phyloP scores from a whole-genome alignment of 2,113 vertebrate species.

The Sander lucioperca region DNA sequence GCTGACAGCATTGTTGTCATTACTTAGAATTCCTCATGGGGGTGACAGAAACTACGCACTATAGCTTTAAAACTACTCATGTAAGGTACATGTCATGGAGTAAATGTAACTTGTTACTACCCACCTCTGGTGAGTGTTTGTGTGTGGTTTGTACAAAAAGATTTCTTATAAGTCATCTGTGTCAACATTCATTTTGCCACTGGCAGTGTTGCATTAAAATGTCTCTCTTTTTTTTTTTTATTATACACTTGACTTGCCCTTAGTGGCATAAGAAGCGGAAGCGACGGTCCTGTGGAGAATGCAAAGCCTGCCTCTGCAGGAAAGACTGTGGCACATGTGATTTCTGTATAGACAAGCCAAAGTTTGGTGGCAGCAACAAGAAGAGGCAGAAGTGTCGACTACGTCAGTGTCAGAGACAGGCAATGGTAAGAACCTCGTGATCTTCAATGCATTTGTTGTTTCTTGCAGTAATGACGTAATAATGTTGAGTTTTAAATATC shows the following conservation, averaged over 20 bases:
- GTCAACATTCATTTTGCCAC: background rate
- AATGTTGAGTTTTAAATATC: conserved; percentile 12
- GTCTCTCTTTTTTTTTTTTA: background rate
- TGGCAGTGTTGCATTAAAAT: background rate
- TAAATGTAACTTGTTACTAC: too few species aligned
- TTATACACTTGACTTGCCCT: conserved; percentile 8
- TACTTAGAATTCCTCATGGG: too few species aligned
- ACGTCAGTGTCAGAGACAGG: conserved; percentile 90
- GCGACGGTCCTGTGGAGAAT: conserved; percentile 88
- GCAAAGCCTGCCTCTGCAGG: conserved; percentile 87
- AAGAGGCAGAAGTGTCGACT: conserved; percentile 92
- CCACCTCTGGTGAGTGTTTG: too few species aligned
- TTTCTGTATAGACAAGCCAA: conserved; percentile 92
- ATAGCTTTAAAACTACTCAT: too few species aligned
- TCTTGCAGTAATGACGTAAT: background rate
- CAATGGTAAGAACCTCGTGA: conserved; percentile 83
- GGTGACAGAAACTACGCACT: too few species aligned
- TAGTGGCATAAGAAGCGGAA: conserved; percentile 81
- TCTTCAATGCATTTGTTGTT: background rate
- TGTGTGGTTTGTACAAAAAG: background rate
- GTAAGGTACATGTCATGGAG: too few species aligned
- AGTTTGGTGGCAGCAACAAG: conserved; percentile 92
- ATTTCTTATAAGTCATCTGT: background rate
- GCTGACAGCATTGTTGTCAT: too few species aligned
- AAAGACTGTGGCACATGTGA: conserved; percentile 91